These are phyloP conservation scores for Malurus splendens DNA, from an alignment of 2,797 vertebrate genomes.

Conservation along the genomic window DNA sequence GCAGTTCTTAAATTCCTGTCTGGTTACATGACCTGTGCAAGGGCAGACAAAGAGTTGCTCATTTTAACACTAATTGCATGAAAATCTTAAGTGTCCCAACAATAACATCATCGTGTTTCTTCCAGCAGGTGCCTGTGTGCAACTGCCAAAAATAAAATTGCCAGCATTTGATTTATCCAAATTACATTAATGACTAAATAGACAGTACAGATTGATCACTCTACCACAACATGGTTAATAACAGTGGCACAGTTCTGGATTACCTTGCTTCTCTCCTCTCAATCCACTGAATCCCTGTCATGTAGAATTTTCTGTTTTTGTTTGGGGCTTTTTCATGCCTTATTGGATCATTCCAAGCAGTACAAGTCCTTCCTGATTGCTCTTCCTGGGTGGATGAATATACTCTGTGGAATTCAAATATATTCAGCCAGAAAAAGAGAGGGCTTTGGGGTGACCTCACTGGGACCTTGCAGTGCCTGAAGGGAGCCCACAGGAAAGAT, in stretches of 20 bases:
- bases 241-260: neutral
- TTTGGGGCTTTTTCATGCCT: neutral
- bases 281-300: neutral
- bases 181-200: neutral
- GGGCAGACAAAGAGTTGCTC: neutral
- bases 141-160: neutral
- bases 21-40: neutral
- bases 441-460: fast-evolving
- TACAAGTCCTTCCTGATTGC: neutral
- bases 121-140: neutral
- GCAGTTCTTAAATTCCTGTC: neutral
- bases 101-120: neutral
- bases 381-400: neutral
- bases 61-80: neutral
- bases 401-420: neutral
- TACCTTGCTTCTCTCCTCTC: neutral
- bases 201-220: neutral
- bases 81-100: neutral
- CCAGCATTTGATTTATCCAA: neutral
- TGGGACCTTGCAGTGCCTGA: neutral
- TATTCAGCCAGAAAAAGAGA: neutral
- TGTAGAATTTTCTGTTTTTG: neutral
- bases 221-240: neutral
- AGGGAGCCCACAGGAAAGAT: neutral
- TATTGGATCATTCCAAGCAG: neutral